Conservation (phyloP, 1,140 invertebrate species). For the Bombus impatiens region DNA sequence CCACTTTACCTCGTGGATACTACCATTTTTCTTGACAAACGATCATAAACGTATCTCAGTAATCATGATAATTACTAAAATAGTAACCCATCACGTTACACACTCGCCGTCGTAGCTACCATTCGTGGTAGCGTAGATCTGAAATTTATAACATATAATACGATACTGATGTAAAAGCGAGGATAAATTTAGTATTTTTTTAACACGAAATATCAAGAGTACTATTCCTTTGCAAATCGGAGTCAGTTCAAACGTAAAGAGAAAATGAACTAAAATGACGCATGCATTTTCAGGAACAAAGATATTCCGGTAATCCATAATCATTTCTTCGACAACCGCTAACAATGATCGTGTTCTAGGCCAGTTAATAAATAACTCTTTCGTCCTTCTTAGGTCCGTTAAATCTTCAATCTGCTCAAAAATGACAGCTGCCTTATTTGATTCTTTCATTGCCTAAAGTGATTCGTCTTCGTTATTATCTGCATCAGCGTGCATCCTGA, state of each 20-base stretch:
- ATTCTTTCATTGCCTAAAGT: conserved; percentile 64
- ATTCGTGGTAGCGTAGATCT: not conserved
- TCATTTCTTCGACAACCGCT: conserved; percentile 5
- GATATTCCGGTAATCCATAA: conserved; percentile 6
- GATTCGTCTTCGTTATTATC: conserved; percentile 71
- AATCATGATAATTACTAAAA: conserved; percentile 59
- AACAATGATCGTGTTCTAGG: conserved; percentile 29
- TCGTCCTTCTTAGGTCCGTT: conserved; percentile 49
- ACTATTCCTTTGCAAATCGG: not conserved
- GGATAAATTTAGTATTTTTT: not conserved
- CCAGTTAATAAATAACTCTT: conserved; percentile 69
- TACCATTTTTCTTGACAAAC: conserved; percentile 60
- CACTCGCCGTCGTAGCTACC: too few relatives aligned
- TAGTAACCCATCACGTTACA: conserved; percentile 15
- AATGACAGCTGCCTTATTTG: conserved; percentile 52
- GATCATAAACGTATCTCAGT: conserved; percentile 60
- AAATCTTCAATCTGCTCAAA: conserved; percentile 56
- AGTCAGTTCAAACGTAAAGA: not conserved
- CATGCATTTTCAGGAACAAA: not conserved
- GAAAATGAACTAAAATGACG: not conserved
- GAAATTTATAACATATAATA: conserved; percentile 10
- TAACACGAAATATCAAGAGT: not conserved
- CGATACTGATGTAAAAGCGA: not conserved
- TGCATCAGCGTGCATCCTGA: conserved; percentile 38
- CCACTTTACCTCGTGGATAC: conserved; percentile 33